Base-by-base conservation (phyloP, 1,140 invertebrate species). In the Tetraneura akinire region DNA sequence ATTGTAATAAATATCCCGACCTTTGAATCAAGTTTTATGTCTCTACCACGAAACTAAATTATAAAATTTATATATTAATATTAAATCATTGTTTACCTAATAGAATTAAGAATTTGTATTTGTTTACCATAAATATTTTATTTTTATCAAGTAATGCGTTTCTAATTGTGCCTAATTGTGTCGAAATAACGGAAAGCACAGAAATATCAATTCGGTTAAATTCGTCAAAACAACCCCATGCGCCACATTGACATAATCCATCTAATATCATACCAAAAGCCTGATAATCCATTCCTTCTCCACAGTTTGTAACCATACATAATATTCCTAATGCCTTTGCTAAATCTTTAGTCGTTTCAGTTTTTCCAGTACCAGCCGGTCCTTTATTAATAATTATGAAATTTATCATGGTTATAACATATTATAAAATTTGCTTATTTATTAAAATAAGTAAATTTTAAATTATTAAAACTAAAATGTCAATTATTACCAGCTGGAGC, bases 1-100 rank as follows among this genome's bases (percentile, higher is more conserved):
- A 97, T 96, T 11, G 95, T 96, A 55, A 96, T 95, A 84, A 97
- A 97, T 74, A 96, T 92, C 2, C 94, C 95, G 18, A 96, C 92
- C 87, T 95, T 94, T 11, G 87, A 86, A 85, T 97, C 93, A 83
- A 97, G 83, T 10, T 86, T 86, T 66, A 96, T 96, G 83, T 95
- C 92, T 84, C 91, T 89, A 4, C 91, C 92, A 87, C 96, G 94
- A 87, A 96, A 96, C 91, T 95, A 81, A 49, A 85, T 85, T 5
- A 26, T 4, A 21, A 57, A 3, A 23, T 0, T 57, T 23, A 23
- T 23, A 42, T 32, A 18, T 51, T 37, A 37, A 37, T 8, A 37
- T 37, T 4, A 37, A 37, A 37, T 37, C 3, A 4, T 37, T 37
- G 32, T 37, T 4, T 37, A 4, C 8, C 32, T 37, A n/a, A 37